Base-by-base conservation (phyloP, 2,797 vertebrate species). In the Gastrophryne carolinensis region DNA sequence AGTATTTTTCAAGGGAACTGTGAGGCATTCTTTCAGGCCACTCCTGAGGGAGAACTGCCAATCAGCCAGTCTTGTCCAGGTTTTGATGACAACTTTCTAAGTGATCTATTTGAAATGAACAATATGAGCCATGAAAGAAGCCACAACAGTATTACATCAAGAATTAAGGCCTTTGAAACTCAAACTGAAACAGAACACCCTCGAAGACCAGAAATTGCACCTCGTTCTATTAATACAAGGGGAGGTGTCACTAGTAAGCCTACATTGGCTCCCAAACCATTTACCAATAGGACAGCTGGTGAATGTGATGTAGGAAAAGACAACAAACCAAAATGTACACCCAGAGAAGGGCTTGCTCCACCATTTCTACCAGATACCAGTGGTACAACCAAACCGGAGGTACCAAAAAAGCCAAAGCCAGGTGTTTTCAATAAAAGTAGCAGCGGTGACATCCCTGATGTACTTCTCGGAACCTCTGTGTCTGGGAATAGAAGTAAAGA, bases 121-220 rank as follows among this genome's bases (percentile, higher is more conserved):
- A 87, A 72, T 63, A 98, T 98, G 97, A 94, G 80, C 62, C 41
- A 77, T 69, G 84, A 86, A 67, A 80, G 87, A 76, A 92, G 77
- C 85, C 92, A 94, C 79, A 92, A 91, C 70, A 92, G 88, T 75
- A 88, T 98, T 81, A 86, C 85, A 78, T 91, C 94, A 78, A 91
- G 86, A 77, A 97, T 98, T 85, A 94, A 95, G 90, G 94, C 91
- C 52, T 96, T 97, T 61, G 97, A 98, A 86, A 89, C 82, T 79
- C 95, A 97, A 86, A 58, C 71, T 0, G 90, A 93, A 74, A 85
- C 72, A 9, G 88, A 87, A 72, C 79, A 81, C 53, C 77, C 69
- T 63, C 91, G 86, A 84, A 95, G 88, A 84, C 94, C 93, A 19
- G 88, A 92, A 66, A 87, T 92, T 47, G 83, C 53, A 12, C 90